A percentile compares a stretch with the other conserved stretches of the same genome.
These are phyloP conservation scores for Equus quagga DNA, from an alignment of 2,113 vertebrate genomes.

Conservation along the genomic window DNA sequence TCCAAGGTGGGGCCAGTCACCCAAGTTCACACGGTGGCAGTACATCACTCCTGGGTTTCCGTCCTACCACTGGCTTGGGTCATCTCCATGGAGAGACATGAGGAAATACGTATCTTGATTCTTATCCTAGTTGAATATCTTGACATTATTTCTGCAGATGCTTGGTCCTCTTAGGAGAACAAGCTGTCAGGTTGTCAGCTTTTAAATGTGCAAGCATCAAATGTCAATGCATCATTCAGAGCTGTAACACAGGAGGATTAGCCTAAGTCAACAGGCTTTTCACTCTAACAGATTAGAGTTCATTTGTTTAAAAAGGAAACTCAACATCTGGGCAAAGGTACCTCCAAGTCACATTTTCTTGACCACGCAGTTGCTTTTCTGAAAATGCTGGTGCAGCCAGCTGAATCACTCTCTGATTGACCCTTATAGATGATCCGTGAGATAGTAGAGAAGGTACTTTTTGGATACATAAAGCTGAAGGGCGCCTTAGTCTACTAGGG, in stretches of 20 bases:
- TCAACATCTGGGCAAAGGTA: background rate
- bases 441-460: background rate
- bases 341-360: slow-evolving; percentile 27
- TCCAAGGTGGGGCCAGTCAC: background rate
- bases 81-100: background rate
- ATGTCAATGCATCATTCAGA: background rate
- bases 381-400: background rate
- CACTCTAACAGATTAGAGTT: slow-evolving; percentile 12
- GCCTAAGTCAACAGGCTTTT: slow-evolving; percentile 58
- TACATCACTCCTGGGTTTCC: background rate
- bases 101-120: background rate
- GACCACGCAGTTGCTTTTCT: background rate
- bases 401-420: background rate
- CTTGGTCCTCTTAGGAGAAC: background rate
- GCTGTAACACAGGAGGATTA: slow-evolving; percentile 18
- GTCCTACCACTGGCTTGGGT: background rate
- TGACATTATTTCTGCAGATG: slow-evolving; percentile 23
- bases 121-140: background rate
- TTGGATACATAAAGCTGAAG: background rate
- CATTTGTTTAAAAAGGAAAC: slow-evolving; percentile 5
- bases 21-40: background rate
- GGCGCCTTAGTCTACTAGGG: background rate
- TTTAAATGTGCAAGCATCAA: background rate
- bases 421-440: background rate
- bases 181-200: background rate